phyloP scores from a whole-genome alignment of 2,797 vertebrate genomes.

The Diceros bicornis region DNA sequence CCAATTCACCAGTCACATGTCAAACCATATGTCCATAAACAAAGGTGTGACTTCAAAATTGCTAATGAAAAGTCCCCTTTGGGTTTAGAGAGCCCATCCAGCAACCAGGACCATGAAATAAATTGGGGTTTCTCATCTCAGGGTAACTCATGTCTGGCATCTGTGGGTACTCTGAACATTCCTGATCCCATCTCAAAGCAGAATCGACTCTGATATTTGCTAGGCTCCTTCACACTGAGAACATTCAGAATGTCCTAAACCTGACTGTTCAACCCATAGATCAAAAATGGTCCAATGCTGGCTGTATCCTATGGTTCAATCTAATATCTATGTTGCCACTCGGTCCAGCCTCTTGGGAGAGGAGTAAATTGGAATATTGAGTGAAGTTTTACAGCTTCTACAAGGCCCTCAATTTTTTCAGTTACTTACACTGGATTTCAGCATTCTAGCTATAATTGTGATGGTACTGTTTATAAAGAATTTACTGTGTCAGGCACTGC shows the following conservation, averaged over 20 bases:
- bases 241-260: not conserved
- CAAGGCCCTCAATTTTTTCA: not conserved
- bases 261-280: not conserved
- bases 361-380: not conserved
- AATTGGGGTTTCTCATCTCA: not conserved
- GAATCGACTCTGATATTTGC: not conserved
- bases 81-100: not conserved
- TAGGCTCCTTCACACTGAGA: not conserved
- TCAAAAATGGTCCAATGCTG: not conserved
- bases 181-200: not conserved
- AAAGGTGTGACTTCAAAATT: not conserved
- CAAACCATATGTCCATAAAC: not conserved
- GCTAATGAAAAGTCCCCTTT: not conserved
- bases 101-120: not conserved
- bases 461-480: not conserved
- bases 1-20: not conserved
- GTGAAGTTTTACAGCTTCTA: not conserved
- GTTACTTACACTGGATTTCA: not conserved
- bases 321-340: constrained; percentile 7
- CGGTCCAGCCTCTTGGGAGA: not conserved
- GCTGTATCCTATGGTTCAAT: not conserved
- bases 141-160: not conserved
- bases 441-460: not conserved
- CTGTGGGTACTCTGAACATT: not conserved
- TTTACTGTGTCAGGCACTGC: not conserved